Percentiles rank a stretch among this genome's conserved stretches.
Evolutionary conservation across 1,140 invertebrate species (phyloP).

Genomic region (Macrocentrus cingulum): DNA sequence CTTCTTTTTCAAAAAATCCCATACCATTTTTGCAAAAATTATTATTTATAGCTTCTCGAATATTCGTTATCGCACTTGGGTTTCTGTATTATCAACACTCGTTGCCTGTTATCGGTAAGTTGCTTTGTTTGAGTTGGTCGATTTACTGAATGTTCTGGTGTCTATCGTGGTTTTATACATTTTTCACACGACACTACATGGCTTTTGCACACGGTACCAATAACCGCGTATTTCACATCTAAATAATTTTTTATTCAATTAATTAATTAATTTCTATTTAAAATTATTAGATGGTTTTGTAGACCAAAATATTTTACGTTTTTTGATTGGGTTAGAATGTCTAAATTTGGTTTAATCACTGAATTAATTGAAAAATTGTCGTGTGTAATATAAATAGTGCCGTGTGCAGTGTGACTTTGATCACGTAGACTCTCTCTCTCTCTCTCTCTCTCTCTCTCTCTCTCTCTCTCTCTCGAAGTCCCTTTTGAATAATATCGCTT

Average conservation of each 20-base stretch:
- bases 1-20: constrained; percentile 39
- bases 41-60: constrained; percentile 13
- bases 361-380: too few species aligned
- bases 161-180: constrained; percentile 29
- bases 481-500: too few species aligned
- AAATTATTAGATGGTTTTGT: too few species aligned
- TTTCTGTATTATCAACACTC: constrained; percentile 12
- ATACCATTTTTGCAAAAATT: constrained; percentile 39
- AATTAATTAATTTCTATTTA: too few species aligned
- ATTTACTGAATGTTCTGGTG: constrained; percentile 21
- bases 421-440: too few species aligned
- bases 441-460: too few species aligned
- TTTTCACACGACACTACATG: constrained; percentile 21
- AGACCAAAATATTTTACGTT: too few species aligned
- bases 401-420: too few species aligned
- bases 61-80: neutral
- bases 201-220: constrained; percentile 31
- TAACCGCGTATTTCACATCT: constrained; percentile 14
- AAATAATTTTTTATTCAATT: neutral
- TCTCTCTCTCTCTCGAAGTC: too few species aligned
- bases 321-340: too few species aligned
- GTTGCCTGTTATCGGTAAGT: constrained; percentile 3
- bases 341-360: too few species aligned
- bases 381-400: too few species aligned
- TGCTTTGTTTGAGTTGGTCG: constrained; percentile 7